A percentile compares a stretch with the other conserved stretches of the same genome.
phyloP scores from a whole-genome alignment of 1,140 invertebrate species.

The Leucophenga varia region DNA sequence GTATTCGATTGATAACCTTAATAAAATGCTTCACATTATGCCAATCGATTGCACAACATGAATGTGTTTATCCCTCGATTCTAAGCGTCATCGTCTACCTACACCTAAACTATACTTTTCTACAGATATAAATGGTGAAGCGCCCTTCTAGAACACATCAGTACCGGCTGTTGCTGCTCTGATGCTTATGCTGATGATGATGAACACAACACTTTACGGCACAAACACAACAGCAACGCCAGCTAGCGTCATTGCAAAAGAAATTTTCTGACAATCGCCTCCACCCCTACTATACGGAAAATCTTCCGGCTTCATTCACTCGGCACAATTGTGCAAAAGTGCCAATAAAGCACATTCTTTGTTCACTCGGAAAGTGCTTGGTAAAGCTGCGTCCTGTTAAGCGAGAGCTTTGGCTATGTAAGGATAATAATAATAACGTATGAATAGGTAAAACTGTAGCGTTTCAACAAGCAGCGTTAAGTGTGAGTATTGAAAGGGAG shows the following conservation, averaged over 20 bases:
- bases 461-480: no score
- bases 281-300: constrained; percentile 9
- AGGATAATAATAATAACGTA: constrained; percentile 53
- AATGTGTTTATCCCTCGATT: constrained; percentile 47
- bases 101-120: not conserved
- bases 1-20: constrained; percentile 52
- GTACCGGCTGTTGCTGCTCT: constrained; percentile 41
- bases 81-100: constrained; percentile 15
- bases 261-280: not conserved
- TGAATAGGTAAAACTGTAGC: constrained; percentile 45
- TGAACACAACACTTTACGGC: constrained; percentile 13
- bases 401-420: constrained; percentile 29
- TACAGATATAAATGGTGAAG: no score
- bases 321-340: constrained; percentile 46
- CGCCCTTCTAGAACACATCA: constrained; percentile 41
- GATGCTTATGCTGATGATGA: constrained; percentile 12
- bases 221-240: constrained; percentile 19
- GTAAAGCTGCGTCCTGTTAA: constrained; percentile 35
- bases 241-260: not conserved
- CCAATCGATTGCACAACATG: constrained; percentile 53
- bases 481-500: no score
- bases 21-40: constrained; percentile 54
- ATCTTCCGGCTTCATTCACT: constrained; percentile 44
- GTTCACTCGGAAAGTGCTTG: constrained; percentile 50
- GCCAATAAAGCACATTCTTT: constrained; percentile 53